phyloP scores from a whole-genome alignment of 2,888 invertebrate genomes.

The Mellilla xanthometata region DNA sequence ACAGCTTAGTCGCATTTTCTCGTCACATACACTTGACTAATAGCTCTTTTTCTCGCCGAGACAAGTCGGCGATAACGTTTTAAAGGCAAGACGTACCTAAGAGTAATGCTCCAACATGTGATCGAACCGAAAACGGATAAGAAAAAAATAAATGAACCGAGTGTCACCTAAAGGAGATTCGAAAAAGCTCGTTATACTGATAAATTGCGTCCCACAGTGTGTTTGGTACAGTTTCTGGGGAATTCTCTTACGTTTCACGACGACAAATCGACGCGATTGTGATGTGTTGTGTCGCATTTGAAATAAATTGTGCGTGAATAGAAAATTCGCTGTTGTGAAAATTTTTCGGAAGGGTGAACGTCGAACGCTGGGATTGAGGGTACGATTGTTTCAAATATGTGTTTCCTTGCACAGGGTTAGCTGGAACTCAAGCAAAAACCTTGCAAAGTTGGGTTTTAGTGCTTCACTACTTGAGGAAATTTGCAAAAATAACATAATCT shows the following conservation, averaged over 20 bases:
- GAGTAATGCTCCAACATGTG: slow-evolving; percentile 72
- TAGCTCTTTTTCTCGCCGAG: slow-evolving; percentile 60
- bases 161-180: slow-evolving; percentile 75
- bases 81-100: slow-evolving; percentile 61
- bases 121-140: slow-evolving; percentile 72
- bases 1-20: slow-evolving; percentile 28
- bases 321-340: slow-evolving; percentile 12
- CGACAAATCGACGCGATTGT: slow-evolving; percentile 54
- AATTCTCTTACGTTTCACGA: slow-evolving; percentile 49
- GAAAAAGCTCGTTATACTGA: slow-evolving; percentile 77
- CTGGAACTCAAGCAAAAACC: too few species aligned
- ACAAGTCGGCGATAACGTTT: slow-evolving; percentile 67
- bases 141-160: slow-evolving; percentile 78
- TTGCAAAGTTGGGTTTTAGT: too few species aligned
- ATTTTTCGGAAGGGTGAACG: slow-evolving; percentile 4
- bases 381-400: background rate
- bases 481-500: too few species aligned
- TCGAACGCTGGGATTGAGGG: background rate
- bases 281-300: slow-evolving; percentile 32
- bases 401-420: background rate
- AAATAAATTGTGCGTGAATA: slow-evolving; percentile 31
- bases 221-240: slow-evolving; percentile 48
- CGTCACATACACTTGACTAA: slow-evolving; percentile 56
- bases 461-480: too few species aligned
- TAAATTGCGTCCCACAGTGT: slow-evolving; percentile 69